phyloP scores from a whole-genome alignment of 2,113 vertebrate species.

The Melanerpes formicivorus region DNA sequence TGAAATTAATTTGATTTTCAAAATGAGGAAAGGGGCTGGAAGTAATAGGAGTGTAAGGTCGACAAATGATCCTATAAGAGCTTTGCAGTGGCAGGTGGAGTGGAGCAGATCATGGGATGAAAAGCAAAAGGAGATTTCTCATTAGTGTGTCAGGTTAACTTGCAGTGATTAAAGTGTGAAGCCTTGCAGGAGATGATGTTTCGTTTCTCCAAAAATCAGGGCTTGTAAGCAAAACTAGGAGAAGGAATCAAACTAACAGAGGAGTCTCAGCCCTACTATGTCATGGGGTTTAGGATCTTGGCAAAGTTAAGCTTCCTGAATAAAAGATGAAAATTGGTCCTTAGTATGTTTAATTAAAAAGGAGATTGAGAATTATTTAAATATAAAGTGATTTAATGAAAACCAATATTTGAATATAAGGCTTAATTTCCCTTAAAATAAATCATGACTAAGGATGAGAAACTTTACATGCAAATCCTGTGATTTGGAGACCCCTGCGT shows the following conservation, averaged over 20 bases:
- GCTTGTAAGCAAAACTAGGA: not conserved
- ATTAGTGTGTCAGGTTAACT: not conserved
- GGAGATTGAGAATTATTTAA: conserved; percentile 38
- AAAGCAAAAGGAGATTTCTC: not conserved
- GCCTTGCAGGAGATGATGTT: not conserved
- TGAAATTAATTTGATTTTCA: conserved; percentile 41
- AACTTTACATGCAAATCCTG: not conserved
- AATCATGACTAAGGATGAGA: not conserved
- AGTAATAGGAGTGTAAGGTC: not conserved
- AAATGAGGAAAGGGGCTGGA: not conserved
- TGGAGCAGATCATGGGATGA: not conserved
- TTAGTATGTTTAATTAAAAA: conserved; percentile 29
- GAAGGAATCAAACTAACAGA: not conserved
- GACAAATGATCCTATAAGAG: not conserved
- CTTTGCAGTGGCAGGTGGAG: not conserved
- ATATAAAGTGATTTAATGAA: conserved; percentile 38
- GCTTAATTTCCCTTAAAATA: conserved; percentile 45
- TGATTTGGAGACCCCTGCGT: not conserved
- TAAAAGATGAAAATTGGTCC: conserved; percentile 21
- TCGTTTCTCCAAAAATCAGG: not conserved
- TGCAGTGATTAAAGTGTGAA: not conserved
- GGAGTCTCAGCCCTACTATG: not conserved
- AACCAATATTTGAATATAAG: conserved; percentile 27
- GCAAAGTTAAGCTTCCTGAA: conserved; percentile 2
- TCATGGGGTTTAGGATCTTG: not conserved